These are phyloP conservation scores for Rhagophthalmus giganteus DNA, from an alignment of 2,888 invertebrate species.

Conservation along the genomic window DNA sequence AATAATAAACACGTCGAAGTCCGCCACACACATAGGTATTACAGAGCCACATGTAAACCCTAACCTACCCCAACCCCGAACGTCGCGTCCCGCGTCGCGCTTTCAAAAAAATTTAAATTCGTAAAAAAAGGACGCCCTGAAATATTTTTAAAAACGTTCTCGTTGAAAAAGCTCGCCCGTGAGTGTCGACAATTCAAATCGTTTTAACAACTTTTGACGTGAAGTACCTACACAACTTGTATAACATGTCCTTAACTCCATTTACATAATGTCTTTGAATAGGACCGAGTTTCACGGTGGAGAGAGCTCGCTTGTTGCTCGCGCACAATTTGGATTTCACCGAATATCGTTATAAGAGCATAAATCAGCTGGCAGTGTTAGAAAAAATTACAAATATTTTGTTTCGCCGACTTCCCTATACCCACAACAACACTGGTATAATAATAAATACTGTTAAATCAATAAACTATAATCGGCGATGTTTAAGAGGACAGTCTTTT, in stretches of 20 bases:
- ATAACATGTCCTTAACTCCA: conserved; percentile 20
- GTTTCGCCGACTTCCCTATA: too few relatives aligned
- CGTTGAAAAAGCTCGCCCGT: conserved; percentile 5
- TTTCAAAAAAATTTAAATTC: conserved; percentile 6
- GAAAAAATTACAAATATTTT: too few relatives aligned
- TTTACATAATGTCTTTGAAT: conserved; percentile 21
- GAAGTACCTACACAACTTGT: conserved; percentile 24
- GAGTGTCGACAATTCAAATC: conserved; percentile 14
- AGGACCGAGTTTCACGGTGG: conserved; percentile 1
- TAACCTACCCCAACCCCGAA: conserved; percentile 36
- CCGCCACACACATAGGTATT: conserved; percentile 1
- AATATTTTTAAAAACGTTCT: conserved; percentile 7
- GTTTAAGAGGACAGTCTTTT: too few relatives aligned
- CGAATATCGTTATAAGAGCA: too few relatives aligned
- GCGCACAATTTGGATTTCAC: neutral
- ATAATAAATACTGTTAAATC: too few relatives aligned
- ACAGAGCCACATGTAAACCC: conserved; percentile 30
- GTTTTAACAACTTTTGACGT: conserved; percentile 20
- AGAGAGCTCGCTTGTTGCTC: neutral
- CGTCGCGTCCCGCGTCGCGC: conserved; percentile 18
- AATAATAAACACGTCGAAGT: conserved; percentile 6
- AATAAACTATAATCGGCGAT: too few relatives aligned
- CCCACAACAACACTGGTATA: too few relatives aligned
- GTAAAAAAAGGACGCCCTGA: neutral
- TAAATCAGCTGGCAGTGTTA: too few relatives aligned